Evolutionary conservation across 2,797 vertebrate genomes (phyloP), one percentile per base, ranked within the genome.

Genomic region (Benthosema pterotum): DNA sequence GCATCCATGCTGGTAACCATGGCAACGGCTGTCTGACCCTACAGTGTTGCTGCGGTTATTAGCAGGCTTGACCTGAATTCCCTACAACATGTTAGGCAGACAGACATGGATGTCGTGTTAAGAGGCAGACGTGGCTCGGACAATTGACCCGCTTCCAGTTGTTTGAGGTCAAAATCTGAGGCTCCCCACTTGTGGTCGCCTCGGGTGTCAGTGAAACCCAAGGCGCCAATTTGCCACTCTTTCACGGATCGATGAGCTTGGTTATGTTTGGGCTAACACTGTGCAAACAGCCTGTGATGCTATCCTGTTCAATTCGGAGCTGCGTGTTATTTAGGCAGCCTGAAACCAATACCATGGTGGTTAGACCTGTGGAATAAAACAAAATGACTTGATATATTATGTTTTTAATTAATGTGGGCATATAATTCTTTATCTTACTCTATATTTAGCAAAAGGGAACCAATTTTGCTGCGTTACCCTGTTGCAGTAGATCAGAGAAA

Each of bases 61-160:
- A 72, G 32, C 75, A 77, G 71, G 86, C 89, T 89, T 93, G 93
- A 93, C 92, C 92, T 93, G 91, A 77, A 92, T 93, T 89, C 73
- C 52, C 75, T 69, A 55, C 67, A 13, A 64, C 86, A 79, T 88
- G 77, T 45, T 63, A 46, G 45, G 45, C 45, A 46, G 67, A 52
- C 60, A 56, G 54, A 72, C 72, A 17, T 48, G 47, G 61, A 57
- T 15, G 45, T n/a, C n/a, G n/a, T 38, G 11, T 38, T 38, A 38
- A 32, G 69, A 67, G 63, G 52, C 58, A 22, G 52, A 60, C 75
- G 46, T 42, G 54, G 73, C 75, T 82, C 58, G 66, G 77, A 67
- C 78, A 47, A 52, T 70, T 90, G 89, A 87, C 86, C 83, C 52
- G 83, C 82, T 91, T 88, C 82, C 70, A 54, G 43, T 73, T 69